Base-by-base conservation (phyloP, 1,140 invertebrate genomes). In the Drosophila triauraria region DNA sequence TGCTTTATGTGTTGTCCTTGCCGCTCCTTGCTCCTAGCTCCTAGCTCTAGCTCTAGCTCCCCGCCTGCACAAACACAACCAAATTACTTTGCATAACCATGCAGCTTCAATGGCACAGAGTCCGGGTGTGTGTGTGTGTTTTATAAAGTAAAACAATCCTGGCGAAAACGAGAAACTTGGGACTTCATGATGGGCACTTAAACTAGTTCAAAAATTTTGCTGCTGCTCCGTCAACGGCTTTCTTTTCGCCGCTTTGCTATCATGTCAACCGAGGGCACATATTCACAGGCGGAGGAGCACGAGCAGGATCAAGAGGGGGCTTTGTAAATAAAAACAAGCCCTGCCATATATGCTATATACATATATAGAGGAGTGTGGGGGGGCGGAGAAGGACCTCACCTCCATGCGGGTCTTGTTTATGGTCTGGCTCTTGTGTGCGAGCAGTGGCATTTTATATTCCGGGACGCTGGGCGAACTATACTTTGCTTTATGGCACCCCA, bases 1-100 rank as follows among this genome's bases (percentile, higher is more conserved):
- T 87, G 83, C 79, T 86, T 86, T 87, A 84, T 84, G 77, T 80
- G 81, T 80, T 88, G 84, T 88, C 80, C 84, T 87, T 87, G 83
- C 51, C 6, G 27, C 27, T 88, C 77, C 84, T 87, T 87, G 83
- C 51, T 54, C 17, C 46, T 25, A 20, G 50, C 50, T 51, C 62
- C 30, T 27, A 48, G 50, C 50, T 54, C 44, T 25, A 12, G 50
- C 50, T 51, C 62, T 58, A 0, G 17, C n/a, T 50, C 9, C 35
- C 12, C 10, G 42, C 53, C 38, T 60, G 72, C 50, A 79, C 75
- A 85, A 80, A 80, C 77, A 80, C 82, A 86, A 79, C 85, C 80
- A 90, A 91, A 91, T 90, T 90, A 91, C 86, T 90, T 90, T 90
- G 85, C 85, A 90, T 90, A 90, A 90, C 85, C 85, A 88, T 90